Base-by-base conservation (phyloP, 2,888 invertebrate species). In the Coronaproctus castanopsis region DNA sequence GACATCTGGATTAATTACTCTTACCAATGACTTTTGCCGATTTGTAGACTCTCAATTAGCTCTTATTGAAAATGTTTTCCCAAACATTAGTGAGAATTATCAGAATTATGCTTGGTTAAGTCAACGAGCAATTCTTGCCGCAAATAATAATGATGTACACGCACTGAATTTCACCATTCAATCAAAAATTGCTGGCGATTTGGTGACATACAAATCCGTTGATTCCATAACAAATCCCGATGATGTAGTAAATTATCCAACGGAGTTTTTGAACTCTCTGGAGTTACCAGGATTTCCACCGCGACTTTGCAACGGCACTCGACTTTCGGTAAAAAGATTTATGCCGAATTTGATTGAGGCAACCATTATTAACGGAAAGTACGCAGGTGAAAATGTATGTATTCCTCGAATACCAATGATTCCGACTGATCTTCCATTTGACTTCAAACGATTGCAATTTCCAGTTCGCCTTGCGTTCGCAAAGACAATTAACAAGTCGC, bases 51-150 rank as follows among this genome's bases (percentile, higher is more conserved):
- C 62, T 21, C 55, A 63, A 63, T 57, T 65, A 62, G 54, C 52
- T 58, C 63, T 67, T 24, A 66, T 67, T 66, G 63, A 66, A 21
- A 22, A 57, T n/a, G 65, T 66, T 59, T 66, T 67, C 61, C 64
- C 65, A 54, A 64, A 68, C 65, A 55, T 64, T 64, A 64, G 60
- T 57, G 64, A 57, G 57, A 54, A 68, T 24, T 67, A 67, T 61
- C 56, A 58, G 53, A 66, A 68, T 65, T 64, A 66, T 66, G 61
- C 60, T 55, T 68, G 67, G 67, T 64, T 70, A 14, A 48, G 60
- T 57, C 65, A 69, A 65, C 57, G 68, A 62, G 67, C 67, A 3
- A 69, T 70, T 65, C 67, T 69, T 54, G 67, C 67, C 51, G 66
- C 68, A 60, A 68, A 69, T 54, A 61, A 61, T 55, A 55, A 53